These are phyloP conservation scores for Formicarius rufipectus DNA, from an alignment of 2,113 vertebrate species.

Conservation along the genomic window DNA sequence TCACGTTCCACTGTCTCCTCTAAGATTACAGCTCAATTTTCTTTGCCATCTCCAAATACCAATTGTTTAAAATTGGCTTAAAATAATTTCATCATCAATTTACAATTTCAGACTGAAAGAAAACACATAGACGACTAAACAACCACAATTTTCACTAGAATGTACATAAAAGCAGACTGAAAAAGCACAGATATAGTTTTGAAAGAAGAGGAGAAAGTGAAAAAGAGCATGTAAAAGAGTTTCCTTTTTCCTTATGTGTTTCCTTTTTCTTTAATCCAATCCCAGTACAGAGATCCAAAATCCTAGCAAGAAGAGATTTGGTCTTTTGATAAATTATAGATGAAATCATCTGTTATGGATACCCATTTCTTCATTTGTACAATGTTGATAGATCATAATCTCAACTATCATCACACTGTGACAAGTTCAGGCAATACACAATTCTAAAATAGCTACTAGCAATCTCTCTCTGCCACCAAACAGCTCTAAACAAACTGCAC, in stretches of 20 bases:
- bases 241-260: neutral
- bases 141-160: neutral
- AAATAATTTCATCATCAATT: constrained; percentile 21
- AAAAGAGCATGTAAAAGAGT: neutral
- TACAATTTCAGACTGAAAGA: neutral
- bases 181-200: neutral
- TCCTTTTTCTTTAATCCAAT: neutral
- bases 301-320: neutral
- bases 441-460: neutral
- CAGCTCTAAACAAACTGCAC: neutral
- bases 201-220: neutral
- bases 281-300: neutral
- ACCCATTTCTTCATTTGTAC: neutral
- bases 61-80: neutral
- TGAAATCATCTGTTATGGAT: neutral
- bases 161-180: neutral
- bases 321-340: neutral
- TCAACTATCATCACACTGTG: neutral
- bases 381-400: neutral
- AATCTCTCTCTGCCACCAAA: neutral
- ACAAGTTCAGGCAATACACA: neutral
- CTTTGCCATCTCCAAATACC: neutral
- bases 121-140: neutral
- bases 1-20: neutral
- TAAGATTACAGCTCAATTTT: constrained; percentile 35